These are phyloP conservation scores for Catharus fuscescens DNA, from an alignment of 2,113 vertebrate species.

Conservation along the genomic window DNA sequence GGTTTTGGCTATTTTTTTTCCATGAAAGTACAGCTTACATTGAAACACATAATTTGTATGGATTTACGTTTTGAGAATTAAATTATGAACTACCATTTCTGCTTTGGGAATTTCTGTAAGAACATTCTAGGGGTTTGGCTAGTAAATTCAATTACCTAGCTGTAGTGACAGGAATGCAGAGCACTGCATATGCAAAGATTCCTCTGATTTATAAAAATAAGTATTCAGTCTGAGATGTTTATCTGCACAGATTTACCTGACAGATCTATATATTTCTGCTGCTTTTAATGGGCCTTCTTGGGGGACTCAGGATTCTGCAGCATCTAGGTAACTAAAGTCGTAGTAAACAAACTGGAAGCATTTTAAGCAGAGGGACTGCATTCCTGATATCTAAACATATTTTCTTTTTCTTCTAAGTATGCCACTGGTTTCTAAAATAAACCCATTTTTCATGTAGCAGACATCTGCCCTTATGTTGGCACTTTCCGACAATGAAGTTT, in stretches of 20 bases:
- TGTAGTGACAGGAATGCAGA: slow-evolving; percentile 3
- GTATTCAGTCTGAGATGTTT: background rate
- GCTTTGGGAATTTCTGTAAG: background rate
- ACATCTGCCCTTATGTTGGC: background rate
- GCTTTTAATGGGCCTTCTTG: background rate
- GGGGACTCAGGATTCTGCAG: background rate
- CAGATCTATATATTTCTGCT: background rate
- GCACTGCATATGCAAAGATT: background rate
- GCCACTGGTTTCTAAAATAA: background rate
- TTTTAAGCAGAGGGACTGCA: background rate
- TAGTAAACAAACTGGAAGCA: background rate
- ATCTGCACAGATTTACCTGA: background rate
- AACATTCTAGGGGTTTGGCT: background rate
- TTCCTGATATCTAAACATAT: background rate
- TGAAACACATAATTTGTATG: background rate
- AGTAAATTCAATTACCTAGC: slow-evolving; percentile 20
- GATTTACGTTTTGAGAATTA: background rate
- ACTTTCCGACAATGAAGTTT: background rate
- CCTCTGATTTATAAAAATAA: background rate
- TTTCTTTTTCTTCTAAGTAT: background rate
- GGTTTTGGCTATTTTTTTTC: background rate
- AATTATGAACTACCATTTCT: background rate
- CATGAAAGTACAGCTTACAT: background rate
- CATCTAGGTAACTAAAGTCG: background rate
- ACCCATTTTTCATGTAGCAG: background rate